A percentile compares a stretch with the other conserved stretches of the same genome.
Evolutionary conservation across 2,797 vertebrate species (phyloP).

Genomic region (Chanos chanos): DNA sequence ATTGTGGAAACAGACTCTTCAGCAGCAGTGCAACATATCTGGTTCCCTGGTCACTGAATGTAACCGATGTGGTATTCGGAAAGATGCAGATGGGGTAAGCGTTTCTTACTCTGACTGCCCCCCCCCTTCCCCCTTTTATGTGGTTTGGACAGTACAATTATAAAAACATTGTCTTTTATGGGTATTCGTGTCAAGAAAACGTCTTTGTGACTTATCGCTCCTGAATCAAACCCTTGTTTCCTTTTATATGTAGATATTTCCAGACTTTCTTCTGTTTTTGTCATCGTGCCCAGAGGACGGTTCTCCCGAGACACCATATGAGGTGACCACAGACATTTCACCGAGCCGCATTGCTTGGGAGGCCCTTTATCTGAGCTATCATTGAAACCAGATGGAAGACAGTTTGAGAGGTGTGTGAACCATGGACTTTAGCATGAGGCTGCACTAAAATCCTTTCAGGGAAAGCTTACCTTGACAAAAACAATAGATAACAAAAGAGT

Average conservation of each 20-base stretch:
- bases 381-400: slow-evolving; percentile 30
- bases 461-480: too few species aligned
- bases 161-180: slow-evolving; percentile 23
- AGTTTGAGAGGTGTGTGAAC: too few species aligned
- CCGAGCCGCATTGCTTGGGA: neutral
- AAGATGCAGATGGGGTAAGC: neutral
- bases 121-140: slow-evolving; percentile 9
- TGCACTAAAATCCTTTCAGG: too few species aligned
- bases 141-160: slow-evolving; percentile 29
- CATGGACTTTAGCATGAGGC: too few species aligned
- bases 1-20: too few species aligned
- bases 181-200: slow-evolving; percentile 39
- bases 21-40: too few species aligned
- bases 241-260: slow-evolving; percentile 32
- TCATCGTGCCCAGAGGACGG: slow-evolving; percentile 16
- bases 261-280: slow-evolving; percentile 27
- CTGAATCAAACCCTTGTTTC: slow-evolving; percentile 35
- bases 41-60: neutral
- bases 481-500: too few species aligned
- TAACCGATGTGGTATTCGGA: neutral
- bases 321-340: slow-evolving; percentile 5
- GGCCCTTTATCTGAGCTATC: slow-evolving; percentile 27
- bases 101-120: slow-evolving; percentile 14
- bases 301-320: neutral
- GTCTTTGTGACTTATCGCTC: slow-evolving; percentile 36